A percentile compares a stretch with the other conserved stretches of the same genome.
Conservation (phyloP, 2,797 vertebrate species). For the Linurgus olivaceus region DNA sequence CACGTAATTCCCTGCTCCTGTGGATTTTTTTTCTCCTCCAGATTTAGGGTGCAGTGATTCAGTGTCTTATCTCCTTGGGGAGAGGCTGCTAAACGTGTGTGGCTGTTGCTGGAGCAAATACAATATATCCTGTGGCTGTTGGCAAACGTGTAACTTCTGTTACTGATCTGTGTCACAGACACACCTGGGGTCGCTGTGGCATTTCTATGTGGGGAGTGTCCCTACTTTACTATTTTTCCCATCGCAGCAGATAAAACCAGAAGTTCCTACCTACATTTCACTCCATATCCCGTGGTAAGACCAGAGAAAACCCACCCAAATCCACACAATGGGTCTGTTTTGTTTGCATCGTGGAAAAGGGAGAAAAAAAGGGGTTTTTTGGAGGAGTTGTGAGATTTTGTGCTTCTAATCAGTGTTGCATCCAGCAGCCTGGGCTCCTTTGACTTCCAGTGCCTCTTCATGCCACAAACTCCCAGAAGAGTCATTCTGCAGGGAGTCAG, state of each 20-base stretch:
- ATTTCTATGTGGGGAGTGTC: not conserved
- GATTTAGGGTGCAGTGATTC: slow-evolving; percentile 15
- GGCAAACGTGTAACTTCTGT: not conserved
- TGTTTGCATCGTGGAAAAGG: not conserved
- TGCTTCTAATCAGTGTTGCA: not conserved
- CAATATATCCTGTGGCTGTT: not conserved
- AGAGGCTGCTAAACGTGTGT: not conserved
- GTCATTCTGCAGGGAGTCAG: not conserved
- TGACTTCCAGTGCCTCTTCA: not conserved
- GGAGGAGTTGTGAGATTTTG: not conserved
- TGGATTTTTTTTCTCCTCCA: not conserved
- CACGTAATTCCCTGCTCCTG: not conserved
- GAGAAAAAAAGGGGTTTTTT: not conserved
- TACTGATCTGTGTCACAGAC: not conserved
- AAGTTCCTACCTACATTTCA: not conserved
- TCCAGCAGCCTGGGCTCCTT: not conserved
- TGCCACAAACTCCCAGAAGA: not conserved
- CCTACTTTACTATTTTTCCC: not conserved
- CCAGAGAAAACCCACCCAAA: not conserved
- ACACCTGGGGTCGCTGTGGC: not conserved
- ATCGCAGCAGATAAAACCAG: not conserved
- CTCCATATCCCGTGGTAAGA: not conserved
- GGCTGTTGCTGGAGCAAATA: slow-evolving; percentile 20
- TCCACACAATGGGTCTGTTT: not conserved
- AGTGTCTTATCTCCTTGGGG: not conserved